These are phyloP conservation scores for Cryptus armator DNA, from an alignment of 2,888 invertebrate genomes.

Conservation along the genomic window DNA sequence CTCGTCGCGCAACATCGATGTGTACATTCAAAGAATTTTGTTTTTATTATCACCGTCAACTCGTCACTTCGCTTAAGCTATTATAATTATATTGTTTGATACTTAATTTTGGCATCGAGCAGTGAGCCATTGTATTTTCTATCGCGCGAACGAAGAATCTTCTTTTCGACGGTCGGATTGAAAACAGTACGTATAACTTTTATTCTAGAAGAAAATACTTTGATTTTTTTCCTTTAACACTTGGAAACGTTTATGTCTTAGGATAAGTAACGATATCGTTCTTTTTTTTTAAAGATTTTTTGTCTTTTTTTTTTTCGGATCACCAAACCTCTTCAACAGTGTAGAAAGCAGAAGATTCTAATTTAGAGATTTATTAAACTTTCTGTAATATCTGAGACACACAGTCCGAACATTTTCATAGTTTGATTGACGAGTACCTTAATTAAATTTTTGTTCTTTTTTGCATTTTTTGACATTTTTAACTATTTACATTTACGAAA, in stretches of 20 bases:
- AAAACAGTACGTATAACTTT: constrained; percentile 8
- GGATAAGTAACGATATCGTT: neutral
- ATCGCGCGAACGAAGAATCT: neutral
- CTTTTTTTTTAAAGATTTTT: neutral
- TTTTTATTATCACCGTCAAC: constrained; percentile 5
- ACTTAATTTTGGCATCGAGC: neutral
- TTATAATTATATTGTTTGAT: constrained; percentile 1
- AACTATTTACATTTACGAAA: constrained; percentile 68
- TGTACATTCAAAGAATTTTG: neutral
- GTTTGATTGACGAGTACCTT: constrained; percentile 63
- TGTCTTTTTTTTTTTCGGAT: neutral
- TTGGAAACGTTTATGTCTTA: neutral
- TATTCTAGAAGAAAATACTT: constrained; percentile 8
- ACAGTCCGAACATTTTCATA: constrained; percentile 66
- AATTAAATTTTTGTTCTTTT: constrained; percentile 15
- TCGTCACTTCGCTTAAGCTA: constrained; percentile 6
- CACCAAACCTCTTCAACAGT: neutral
- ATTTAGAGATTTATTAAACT: constrained; percentile 66
- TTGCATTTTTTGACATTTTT: constrained; percentile 57
- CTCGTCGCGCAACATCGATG: neutral
- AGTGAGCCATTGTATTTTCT: neutral
- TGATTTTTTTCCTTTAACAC: neutral
- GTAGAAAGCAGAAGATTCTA: constrained; percentile 5
- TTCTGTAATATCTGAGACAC: constrained; percentile 57
- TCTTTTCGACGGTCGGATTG: neutral